Evolutionary conservation across 2,113 vertebrate species (phyloP).

Genomic region (Clupea harengus): DNA sequence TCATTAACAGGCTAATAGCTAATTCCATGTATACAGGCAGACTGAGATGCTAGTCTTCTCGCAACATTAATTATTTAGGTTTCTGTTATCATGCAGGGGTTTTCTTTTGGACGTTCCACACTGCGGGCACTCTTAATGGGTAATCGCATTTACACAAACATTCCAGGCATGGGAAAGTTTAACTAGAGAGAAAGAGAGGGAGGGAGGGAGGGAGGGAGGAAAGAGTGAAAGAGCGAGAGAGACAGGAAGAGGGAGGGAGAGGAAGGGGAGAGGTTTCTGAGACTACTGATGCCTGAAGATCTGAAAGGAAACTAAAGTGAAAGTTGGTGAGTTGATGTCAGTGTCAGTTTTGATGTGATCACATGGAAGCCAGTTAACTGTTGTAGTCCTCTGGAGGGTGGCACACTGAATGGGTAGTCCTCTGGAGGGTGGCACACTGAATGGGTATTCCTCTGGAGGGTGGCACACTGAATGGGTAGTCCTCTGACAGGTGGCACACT

Average conservation of each 20-base stretch:
- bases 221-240: not conserved
- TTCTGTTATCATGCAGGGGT: not conserved
- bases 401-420: no score
- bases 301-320: not conserved
- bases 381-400: no score
- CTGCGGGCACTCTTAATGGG: not conserved
- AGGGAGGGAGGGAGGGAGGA: not conserved
- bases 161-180: constrained; percentile 4
- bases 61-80: not conserved
- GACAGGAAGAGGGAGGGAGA: not conserved
- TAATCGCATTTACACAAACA: not conserved
- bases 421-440: no score
- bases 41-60: not conserved
- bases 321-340: not conserved
- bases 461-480: no score
- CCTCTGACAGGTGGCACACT: no score
- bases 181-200: not conserved
- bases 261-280: not conserved
- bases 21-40: not conserved
- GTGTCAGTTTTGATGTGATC: no score
- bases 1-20: not conserved
- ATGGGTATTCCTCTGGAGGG: no score
- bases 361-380: no score
- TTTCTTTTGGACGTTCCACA: not conserved
- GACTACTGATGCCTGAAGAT: not conserved